Percentiles rank a stretch among this genome's conserved stretches.
Conservation (phyloP, 2,113 vertebrate genomes). For the Prietella phreatophila region DNA sequence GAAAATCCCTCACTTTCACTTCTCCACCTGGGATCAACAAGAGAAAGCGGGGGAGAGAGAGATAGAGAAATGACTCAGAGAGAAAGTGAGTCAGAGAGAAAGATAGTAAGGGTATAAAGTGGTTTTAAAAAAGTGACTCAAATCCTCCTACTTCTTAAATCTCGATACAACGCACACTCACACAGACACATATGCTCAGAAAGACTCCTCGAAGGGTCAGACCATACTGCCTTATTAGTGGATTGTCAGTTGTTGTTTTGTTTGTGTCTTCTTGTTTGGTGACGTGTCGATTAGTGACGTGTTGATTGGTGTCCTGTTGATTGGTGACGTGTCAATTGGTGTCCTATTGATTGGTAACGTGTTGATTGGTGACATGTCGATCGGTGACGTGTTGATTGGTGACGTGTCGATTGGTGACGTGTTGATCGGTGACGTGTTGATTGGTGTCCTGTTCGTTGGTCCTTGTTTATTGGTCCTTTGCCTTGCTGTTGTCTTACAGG, state of each 20-base stretch:
- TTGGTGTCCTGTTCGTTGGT: neutral
- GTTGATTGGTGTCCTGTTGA: neutral
- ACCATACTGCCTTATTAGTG: neutral
- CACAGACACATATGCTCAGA: neutral
- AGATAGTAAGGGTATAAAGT: neutral
- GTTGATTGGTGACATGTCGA: too few species aligned
- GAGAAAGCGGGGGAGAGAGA: neutral
- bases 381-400: neutral
- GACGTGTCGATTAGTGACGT: neutral
- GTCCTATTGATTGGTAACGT: too few species aligned
- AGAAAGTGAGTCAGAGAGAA: neutral
- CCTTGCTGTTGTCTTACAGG: neutral
- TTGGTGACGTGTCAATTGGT: too few species aligned
- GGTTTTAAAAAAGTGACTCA: constrained; percentile 1
- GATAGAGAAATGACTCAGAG: neutral
- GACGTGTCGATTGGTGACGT: neutral
- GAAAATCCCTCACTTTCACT: constrained; percentile 52
- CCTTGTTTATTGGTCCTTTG: neutral
- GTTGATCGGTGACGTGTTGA: too few species aligned
- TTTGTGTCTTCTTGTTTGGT: neutral
- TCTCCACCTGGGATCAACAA: neutral
- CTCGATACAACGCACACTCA: neutral
- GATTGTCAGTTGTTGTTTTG: neutral
- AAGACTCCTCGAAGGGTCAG: neutral
- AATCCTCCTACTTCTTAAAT: constrained; percentile 12